These are phyloP conservation scores for Drosophila bocki DNA, from an alignment of 1,140 invertebrate species.

Conservation along the genomic window DNA sequence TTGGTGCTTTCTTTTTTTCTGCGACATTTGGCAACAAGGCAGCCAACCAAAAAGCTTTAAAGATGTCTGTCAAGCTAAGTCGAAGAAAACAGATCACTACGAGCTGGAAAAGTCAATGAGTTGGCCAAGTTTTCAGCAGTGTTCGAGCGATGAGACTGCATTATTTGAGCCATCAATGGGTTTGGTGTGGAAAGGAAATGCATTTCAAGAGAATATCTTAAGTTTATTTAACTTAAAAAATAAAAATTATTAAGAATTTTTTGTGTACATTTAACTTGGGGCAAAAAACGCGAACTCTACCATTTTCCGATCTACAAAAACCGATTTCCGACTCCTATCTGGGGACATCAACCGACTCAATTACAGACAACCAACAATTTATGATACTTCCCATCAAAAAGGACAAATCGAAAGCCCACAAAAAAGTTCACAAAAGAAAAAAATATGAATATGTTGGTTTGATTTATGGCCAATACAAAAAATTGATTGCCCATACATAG, in stretches of 20 bases:
- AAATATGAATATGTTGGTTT: slow-evolving; percentile 13
- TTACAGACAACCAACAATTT: slow-evolving; percentile 23
- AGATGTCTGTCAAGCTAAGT: slow-evolving; percentile 11
- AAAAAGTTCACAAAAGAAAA: slow-evolving; percentile 24
- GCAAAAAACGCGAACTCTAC: not conserved
- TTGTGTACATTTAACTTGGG: not conserved
- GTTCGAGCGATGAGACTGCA: not conserved
- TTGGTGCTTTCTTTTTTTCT: slow-evolving; percentile 14
- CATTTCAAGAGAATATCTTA: not conserved
- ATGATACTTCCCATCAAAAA: slow-evolving; percentile 12
- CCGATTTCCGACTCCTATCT: not conserved
- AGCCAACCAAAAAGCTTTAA: slow-evolving; percentile 25
- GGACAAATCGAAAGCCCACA: slow-evolving; percentile 15
- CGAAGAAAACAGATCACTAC: slow-evolving; percentile 23
- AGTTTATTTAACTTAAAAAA: not conserved
- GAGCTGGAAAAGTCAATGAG: slow-evolving; percentile 22
- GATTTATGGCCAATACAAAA: slow-evolving; percentile 33
- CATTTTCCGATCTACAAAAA: not conserved
- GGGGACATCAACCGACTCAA: slow-evolving; percentile 9
- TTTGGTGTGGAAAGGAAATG: not conserved
- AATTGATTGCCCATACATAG: slow-evolving; percentile 37
- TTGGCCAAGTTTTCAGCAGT: slow-evolving; percentile 16
- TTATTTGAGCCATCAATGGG: not conserved
- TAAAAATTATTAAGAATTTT: not conserved
- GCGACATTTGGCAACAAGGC: slow-evolving; percentile 26